These are phyloP conservation scores for Nyleta sp. DNA, from an alignment of 2,888 invertebrate genomes.

Conservation along the genomic window DNA sequence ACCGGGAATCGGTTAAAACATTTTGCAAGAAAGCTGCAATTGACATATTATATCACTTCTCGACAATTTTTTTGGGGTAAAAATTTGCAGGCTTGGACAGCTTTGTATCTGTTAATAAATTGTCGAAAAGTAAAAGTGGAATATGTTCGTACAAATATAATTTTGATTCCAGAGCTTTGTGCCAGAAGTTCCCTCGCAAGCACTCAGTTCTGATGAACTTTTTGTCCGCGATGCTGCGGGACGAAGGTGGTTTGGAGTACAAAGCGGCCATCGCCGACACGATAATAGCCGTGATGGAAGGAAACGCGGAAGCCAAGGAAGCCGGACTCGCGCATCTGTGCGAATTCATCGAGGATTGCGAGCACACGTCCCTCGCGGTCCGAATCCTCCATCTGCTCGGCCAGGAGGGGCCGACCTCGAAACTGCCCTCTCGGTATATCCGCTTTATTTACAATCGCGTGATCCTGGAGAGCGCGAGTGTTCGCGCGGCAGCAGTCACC, in stretches of 20 bases:
- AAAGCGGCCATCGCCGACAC: conserved; percentile 99
- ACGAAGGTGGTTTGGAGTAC: conserved; percentile 98
- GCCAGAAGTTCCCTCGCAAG: conserved; percentile 98
- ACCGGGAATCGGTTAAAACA: too few relatives aligned
- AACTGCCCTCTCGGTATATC: conserved; percentile 94
- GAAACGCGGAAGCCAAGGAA: conserved; percentile 99
- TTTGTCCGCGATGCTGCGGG: conserved; percentile 97
- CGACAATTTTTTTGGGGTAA: too few relatives aligned
- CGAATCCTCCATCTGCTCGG: conserved; percentile 98
- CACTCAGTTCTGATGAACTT: conserved; percentile 98
- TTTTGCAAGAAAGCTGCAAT: too few relatives aligned
- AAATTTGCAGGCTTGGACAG: too few relatives aligned
- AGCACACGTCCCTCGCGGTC: conserved; percentile 98
- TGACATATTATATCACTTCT: too few relatives aligned
- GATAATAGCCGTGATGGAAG: conserved; percentile 98
- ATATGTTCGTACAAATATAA: not conserved
- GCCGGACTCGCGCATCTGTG: conserved; percentile 98
- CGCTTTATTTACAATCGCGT: conserved; percentile 95
- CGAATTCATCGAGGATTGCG: conserved; percentile 99
- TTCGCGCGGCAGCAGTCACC: conserved; percentile 98
- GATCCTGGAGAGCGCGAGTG: conserved; percentile 97
- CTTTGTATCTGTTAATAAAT: too few relatives aligned
- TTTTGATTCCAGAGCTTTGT: conserved; percentile 86
- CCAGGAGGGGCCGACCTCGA: conserved; percentile 97
- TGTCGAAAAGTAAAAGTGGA: not conserved